Base-by-base conservation (phyloP, 2,888 invertebrate genomes). In the Ptilodon capucinus region DNA sequence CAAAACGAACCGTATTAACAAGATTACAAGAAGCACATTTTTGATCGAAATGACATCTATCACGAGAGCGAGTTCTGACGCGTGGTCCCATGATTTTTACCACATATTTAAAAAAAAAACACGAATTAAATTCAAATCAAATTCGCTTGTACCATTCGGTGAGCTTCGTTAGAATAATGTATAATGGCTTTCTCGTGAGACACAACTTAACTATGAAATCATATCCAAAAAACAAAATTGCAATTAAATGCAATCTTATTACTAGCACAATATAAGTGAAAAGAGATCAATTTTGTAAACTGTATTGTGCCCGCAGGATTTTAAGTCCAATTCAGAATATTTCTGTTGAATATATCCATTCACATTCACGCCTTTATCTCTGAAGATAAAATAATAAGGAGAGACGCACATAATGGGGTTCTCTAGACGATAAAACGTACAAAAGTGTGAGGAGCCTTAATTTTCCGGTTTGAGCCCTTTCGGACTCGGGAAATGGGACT, bases 391-490 rank as follows among this genome's bases (percentile, higher is more conserved):
- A 68, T 66, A 64, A 68, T 68, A 68, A 67, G 60, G 58, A 58
- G 52, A 51, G 60, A 46, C 51, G 59, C 63, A 64, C 61, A 74
- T 46, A 72, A 75, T 73, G 62, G 60, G 60, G 60, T 19, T 54
- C 50, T 67, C 62, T 65, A 60, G 60, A 62, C 68, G 68, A 70
- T 75, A 71, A 76, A 73, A 74, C 68, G 81, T 72, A 79, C 78
- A 78, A 80, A 82, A 77, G 76, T 79, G 60, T 75, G 74, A 71
- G 73, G 65, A 65, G 68, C 71, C 79, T 84, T 86, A 86, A 86
- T 86, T 86, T 86, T 86, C 86, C 86, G 86, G 86, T 80, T 78
- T 76, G 57, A 63, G 60, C 50, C 66, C 62, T 68, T 71, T 71
- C 50, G 60, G 68, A 54, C 54, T 50, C 34, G 48, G 67, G 68